Percentiles rank a stretch among this genome's conserved stretches.
Evolutionary conservation across 2,113 vertebrate genomes (phyloP).

Genomic region (Maccullochella peelii): DNA sequence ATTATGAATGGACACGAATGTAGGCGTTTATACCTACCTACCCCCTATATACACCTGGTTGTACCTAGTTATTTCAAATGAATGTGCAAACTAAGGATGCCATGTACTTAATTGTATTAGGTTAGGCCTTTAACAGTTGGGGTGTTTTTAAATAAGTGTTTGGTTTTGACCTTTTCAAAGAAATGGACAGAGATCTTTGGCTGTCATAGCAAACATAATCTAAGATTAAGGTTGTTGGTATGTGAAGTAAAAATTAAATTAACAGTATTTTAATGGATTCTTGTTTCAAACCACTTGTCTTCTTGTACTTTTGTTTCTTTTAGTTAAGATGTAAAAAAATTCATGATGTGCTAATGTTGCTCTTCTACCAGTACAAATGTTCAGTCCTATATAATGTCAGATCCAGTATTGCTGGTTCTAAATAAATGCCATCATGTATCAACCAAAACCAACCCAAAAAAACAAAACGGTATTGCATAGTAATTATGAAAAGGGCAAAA

Average conservation of each 20-base stretch:
- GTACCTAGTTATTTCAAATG: not conserved
- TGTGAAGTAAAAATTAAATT: not conserved
- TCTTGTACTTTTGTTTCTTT: not conserved
- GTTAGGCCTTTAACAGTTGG: not conserved
- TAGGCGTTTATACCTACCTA: not conserved
- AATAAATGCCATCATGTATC: not conserved
- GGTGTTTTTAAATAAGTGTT: not conserved
- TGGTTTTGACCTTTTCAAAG: not conserved
- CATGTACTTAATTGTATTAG: not conserved
- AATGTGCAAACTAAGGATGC: not conserved
- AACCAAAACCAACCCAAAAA: not conserved
- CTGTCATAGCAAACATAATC: not conserved
- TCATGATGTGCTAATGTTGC: not conserved
- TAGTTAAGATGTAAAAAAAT: not conserved
- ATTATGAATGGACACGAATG: not conserved
- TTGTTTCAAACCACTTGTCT: not conserved
- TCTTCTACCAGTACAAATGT: not conserved
- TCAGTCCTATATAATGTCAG: not conserved
- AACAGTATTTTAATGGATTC: not conserved
- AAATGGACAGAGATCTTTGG: not conserved
- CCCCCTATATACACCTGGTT: too few species aligned
- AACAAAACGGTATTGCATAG: not conserved
- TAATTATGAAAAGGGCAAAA: not conserved
- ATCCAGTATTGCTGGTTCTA: not conserved
- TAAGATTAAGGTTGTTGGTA: not conserved